Base-by-base conservation (phyloP, 2,113 vertebrate species). In the Pandion haliaetus region DNA sequence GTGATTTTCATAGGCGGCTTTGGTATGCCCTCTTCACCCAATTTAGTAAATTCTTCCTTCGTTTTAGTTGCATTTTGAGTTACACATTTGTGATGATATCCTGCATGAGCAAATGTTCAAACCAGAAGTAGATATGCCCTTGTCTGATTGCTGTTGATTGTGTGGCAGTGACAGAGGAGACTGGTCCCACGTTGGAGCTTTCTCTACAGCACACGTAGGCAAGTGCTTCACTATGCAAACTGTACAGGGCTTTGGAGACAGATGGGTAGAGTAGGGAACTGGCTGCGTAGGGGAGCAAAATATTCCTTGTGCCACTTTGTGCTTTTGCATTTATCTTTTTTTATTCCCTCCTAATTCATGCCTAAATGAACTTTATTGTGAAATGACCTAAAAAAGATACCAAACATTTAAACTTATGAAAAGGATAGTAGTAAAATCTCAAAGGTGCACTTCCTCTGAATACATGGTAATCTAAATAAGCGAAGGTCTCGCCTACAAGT, bases 71-170 rank as follows among this genome's bases (percentile, higher is more conserved):
- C 4, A 3, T 36, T 71, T 49, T 58, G 40, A 52, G 11, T 29
- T 18, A 8, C 2, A 1, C 6, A 0, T 15, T 14, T 38, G 59
- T 5, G 3, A 4, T 14, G 12, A 26, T 14, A 45, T 18, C 59
- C 47, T 62, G 28, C 17, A 1, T 32, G 15, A 55, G 36, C 57
- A 82, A 17, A n/a, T 3, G 14, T 24, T 66, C 74, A 29, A 26
- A 66, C 18, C 47, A 38, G 58, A 17, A 44, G 42, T 4, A 84
- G 38, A 23, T 17, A 3, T 1, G 9, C 29, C 40, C 24, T 79
- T 62, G 38, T 34, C 55, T 73, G 79, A 50, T 72, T 7, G 8
- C 23, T 34, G n/a, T 3, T 40, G n/a, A 10, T 14, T 8, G 15
- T 31, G 32, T 44, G 42, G 40, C 38, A 47, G 5, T 5, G 36